Evolutionary conservation across 2,888 invertebrate genomes (phyloP).

Genomic region (Cosmopolites sordidus): DNA sequence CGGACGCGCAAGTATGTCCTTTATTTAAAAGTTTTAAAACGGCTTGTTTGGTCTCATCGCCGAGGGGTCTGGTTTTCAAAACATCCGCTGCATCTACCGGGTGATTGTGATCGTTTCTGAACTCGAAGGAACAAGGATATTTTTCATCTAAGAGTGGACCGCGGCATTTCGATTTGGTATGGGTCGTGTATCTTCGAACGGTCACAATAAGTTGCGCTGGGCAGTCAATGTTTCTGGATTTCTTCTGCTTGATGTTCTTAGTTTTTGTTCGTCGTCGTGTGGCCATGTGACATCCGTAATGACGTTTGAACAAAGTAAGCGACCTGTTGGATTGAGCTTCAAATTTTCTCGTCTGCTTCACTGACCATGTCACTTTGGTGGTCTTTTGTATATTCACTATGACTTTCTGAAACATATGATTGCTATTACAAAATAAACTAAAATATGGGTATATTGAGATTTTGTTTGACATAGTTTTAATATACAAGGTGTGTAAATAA

Average conservation of each 20-base stretch:
- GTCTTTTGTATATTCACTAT: slow-evolving; percentile 7
- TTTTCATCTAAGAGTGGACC: slow-evolving; percentile 3
- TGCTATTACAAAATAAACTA: background rate
- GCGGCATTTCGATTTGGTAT: background rate
- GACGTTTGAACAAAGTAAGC: slow-evolving; percentile 14
- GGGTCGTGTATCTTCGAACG: background rate
- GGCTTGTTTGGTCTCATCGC: slow-evolving; percentile 12
- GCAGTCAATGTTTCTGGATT: slow-evolving; percentile 18
- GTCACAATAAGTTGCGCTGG: slow-evolving; percentile 16
- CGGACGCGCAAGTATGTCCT: slow-evolving; percentile 18
- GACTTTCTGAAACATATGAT: slow-evolving; percentile 12
- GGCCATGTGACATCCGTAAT: slow-evolving; percentile 16
- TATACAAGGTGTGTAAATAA: no score
- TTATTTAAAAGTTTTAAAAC: slow-evolving; percentile 14
- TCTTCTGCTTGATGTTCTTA: slow-evolving; percentile 14
- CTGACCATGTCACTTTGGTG: slow-evolving; percentile 18
- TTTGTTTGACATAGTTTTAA: no score
- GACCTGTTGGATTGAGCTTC: slow-evolving; percentile 1
- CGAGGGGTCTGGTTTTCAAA: slow-evolving; percentile 10
- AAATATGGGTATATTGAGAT: background rate
- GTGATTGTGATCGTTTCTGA: slow-evolving; percentile 19
- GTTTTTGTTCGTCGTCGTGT: slow-evolving; percentile 16
- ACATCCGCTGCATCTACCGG: slow-evolving; percentile 10
- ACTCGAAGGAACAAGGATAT: slow-evolving; percentile 16
- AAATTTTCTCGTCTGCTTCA: slow-evolving; percentile 17